phyloP scores from a whole-genome alignment of 2,888 invertebrate species.

The Chironomus tentans region DNA sequence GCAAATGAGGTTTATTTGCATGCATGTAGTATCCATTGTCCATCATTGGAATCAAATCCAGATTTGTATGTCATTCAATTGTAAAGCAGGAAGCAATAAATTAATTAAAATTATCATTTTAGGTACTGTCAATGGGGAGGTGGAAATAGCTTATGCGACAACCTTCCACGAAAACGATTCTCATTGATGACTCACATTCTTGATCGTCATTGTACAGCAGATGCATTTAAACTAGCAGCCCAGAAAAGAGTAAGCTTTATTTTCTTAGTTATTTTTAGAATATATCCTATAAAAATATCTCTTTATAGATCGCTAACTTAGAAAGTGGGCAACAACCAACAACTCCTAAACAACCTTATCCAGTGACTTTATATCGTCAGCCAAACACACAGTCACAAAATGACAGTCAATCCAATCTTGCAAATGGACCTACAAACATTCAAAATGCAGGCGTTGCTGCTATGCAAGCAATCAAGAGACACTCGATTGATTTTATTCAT shows the following conservation, averaged over 20 bases:
- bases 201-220: conserved; percentile 85
- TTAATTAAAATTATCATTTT: background rate
- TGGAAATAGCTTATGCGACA: conserved; percentile 63
- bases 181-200: conserved; percentile 94
- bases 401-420: background rate
- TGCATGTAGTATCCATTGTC: conserved; percentile 76
- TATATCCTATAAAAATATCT: background rate
- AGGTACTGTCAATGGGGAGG: conserved; percentile 73
- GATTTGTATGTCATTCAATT: conserved; percentile 45
- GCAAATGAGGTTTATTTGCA: conserved; percentile 78
- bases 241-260: background rate
- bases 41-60: conserved; percentile 45
- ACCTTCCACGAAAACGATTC: conserved; percentile 79
- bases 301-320: background rate
- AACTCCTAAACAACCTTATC: conserved; percentile 16
- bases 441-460: conserved; percentile 79
- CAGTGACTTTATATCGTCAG: conserved; percentile 18
- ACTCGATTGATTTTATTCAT: conserved; percentile 83
- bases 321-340: background rate
- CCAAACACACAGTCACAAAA: background rate
- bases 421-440: conserved; percentile 19
- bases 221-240: conserved; percentile 45
- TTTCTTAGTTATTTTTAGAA: background rate
- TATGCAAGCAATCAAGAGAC: conserved; percentile 90
- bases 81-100: background rate